Evolutionary conservation across 2,888 invertebrate species (phyloP).

Genomic region (Mechanitis mazaeus): DNA sequence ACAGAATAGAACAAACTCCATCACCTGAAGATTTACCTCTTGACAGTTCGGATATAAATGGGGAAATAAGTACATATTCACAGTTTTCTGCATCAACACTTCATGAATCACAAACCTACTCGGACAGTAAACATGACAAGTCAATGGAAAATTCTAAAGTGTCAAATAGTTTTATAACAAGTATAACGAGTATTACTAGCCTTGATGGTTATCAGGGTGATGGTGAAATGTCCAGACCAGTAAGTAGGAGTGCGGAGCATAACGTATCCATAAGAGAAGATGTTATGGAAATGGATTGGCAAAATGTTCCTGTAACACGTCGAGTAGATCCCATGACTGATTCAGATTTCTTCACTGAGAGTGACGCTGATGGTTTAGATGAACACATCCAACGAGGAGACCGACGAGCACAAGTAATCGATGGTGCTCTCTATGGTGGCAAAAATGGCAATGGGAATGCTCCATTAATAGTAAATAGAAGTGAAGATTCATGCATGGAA

Average conservation of each 20-base stretch:
- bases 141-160: constrained; percentile 80
- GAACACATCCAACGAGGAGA: constrained; percentile 83
- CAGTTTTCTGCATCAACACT: constrained; percentile 69
- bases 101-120: constrained; percentile 75
- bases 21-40: constrained; percentile 90
- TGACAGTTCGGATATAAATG: constrained; percentile 82
- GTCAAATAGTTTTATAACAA: constrained; percentile 87
- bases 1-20: constrained; percentile 85
- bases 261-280: constrained; percentile 77
- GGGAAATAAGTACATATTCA: constrained; percentile 76
- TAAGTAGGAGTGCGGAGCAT: constrained; percentile 87
- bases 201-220: constrained; percentile 96
- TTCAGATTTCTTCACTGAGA: constrained; percentile 93
- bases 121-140: constrained; percentile 78
- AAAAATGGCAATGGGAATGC: constrained; percentile 75
- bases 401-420: constrained; percentile 88
- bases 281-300: constrained; percentile 74
- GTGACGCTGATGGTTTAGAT: constrained; percentile 91
- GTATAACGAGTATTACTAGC: constrained; percentile 93
- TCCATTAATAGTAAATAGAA: constrained; percentile 73
- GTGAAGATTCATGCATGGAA: constrained; percentile 90
- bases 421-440: constrained; percentile 91
- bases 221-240: constrained; percentile 92
- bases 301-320: constrained; percentile 79
- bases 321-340: constrained; percentile 92